Evolutionary conservation across 1,140 invertebrate species (phyloP), one percentile per base, ranked within the genome.

Genomic region (Ceratosolen fusciceps): DNA sequence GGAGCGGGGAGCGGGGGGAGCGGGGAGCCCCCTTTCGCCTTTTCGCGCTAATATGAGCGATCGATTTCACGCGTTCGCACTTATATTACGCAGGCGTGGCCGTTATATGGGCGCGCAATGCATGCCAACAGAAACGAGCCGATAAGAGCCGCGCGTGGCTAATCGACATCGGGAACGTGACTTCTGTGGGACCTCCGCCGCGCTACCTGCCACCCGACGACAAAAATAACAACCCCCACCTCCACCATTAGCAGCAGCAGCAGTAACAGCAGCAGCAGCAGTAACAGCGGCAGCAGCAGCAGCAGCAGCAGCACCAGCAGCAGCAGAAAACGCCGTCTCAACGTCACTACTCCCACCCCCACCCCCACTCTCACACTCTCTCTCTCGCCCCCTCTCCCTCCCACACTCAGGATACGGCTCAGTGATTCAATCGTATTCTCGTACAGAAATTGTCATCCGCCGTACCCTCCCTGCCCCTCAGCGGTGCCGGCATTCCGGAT

Each of bases 121-220:
- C 43, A 29, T 72, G 43, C 49, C 24, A 73, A 24, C n/a, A 56
- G 52, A 54, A 71, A 71, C n/a, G 47, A 52, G n/a, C 54, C 31
- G 31, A 74, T 60, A 39, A 58, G 71, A 26, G 29, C 24, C 49
- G 74, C 74, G 74, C 74, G 34, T 52, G 52, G 1, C 39, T 39
- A 62, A 74, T 74, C 73, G 74, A 37, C 37, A 75, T 75, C 58
- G 74, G 26, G 52, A 75, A 75, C 74, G 74, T 75, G 74, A 75
- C 56, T 58, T 74, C 19, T 72, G 47, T 39, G 5, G 39, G 34
- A 47, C 9, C 67, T 68, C 39, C 16, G 8, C n/a, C 14, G 62
- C 24, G 14, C 56, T 60, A 60, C 56, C 56, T 60, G 24, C 26
- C 5, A n/a, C 3, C 8, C 56, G n/a, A n/a, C n/a, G n/a, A n/a